phyloP scores from a whole-genome alignment of 2,113 vertebrate species.

The Piaya cayana region DNA sequence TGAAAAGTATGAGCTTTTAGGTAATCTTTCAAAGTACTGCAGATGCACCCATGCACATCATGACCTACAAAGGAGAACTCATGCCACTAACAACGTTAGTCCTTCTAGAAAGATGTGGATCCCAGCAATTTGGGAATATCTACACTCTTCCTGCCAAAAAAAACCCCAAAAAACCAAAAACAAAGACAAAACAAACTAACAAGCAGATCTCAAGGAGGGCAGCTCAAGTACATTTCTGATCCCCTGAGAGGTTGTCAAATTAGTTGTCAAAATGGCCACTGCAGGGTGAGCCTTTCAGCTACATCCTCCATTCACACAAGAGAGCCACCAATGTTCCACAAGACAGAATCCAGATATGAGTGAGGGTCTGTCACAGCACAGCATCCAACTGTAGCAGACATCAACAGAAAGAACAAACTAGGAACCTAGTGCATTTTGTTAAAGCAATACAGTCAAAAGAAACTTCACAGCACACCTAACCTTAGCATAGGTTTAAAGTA shows the following conservation, averaged over 20 bases:
- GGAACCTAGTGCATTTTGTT: background rate
- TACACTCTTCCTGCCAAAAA: background rate
- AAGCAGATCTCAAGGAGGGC: background rate
- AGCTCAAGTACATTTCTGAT: background rate
- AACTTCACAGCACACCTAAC: constrained; percentile 14
- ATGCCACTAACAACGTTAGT: background rate
- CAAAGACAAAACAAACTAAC: background rate
- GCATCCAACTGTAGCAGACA: background rate
- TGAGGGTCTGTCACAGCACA: background rate
- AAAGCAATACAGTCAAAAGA: background rate
- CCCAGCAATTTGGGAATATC: background rate
- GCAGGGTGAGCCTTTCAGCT: background rate
- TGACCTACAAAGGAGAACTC: background rate
- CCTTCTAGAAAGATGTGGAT: background rate
- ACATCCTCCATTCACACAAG: background rate
- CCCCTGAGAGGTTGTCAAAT: background rate
- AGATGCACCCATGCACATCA: background rate
- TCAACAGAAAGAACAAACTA: background rate
- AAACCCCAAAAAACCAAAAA: no score
- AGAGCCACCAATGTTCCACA: background rate
- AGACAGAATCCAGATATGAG: fast-evolving
- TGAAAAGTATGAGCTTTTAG: background rate
- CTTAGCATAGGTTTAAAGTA: constrained; percentile 9
- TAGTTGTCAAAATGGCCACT: constrained; percentile 32
- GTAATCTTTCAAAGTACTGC: background rate